Conservation (phyloP, 2,113 vertebrate species). For the Barnardius zonarius region DNA sequence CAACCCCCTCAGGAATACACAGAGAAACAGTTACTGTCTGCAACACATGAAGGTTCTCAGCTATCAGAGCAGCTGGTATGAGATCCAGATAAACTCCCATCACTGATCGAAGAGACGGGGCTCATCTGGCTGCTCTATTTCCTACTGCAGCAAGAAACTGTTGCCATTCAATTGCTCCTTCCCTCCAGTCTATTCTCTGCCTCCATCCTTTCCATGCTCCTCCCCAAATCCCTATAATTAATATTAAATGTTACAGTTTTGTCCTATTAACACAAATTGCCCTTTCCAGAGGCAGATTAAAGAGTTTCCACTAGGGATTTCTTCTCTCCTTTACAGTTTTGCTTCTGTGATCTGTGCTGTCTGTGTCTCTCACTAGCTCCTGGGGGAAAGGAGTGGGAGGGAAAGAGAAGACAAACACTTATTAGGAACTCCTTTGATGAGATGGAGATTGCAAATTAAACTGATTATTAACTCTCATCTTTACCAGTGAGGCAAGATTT, state of each 20-base stretch:
- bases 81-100: neutral
- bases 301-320: constrained; percentile 49
- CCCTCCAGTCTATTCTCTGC: neutral
- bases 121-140: neutral
- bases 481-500: neutral
- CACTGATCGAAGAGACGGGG: accelerated
- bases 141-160: neutral
- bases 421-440: constrained; percentile 65
- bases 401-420: constrained; percentile 55
- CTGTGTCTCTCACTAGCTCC: constrained; percentile 41
- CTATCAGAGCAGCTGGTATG: neutral
- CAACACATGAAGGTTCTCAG: neutral
- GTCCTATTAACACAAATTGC: constrained; percentile 65
- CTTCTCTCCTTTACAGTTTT: constrained; percentile 50
- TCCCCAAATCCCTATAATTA: constrained; percentile 52
- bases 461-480: constrained; percentile 39
- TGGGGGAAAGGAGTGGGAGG: constrained; percentile 44
- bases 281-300: constrained; percentile 66
- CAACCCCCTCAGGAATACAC: accelerated
- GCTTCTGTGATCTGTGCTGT: constrained; percentile 50
- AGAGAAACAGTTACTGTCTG: neutral
- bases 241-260: constrained; percentile 61
- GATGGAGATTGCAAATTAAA: constrained; percentile 37
- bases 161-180: neutral
- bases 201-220: neutral